Base-by-base conservation (phyloP, 2,797 vertebrate species). In the Eleutherodactylus coqui region DNA sequence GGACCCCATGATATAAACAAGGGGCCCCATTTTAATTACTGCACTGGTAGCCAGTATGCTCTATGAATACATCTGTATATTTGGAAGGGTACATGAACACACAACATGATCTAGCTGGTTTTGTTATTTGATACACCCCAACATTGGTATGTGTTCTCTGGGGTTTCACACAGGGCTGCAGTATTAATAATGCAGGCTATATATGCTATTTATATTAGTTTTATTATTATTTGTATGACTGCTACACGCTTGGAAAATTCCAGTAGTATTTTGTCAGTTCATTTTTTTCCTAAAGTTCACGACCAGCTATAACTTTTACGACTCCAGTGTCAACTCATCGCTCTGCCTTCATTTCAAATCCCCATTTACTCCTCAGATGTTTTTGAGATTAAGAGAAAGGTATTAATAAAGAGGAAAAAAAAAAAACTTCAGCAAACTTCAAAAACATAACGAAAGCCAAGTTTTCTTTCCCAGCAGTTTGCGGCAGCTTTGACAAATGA, bases 401-500 rank as follows among this genome's bases (percentile, higher is more conserved):
- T 72, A 89, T 75, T 70, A 79, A 53, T 72, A 36, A 86, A 75
- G 88, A n/a, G 8, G 78, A 85, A 86, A 38, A n/a, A 29, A 72
- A 60, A 43, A 32, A 82, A 72, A 55, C 16, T 60, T 43, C 38
- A 62, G 16, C 27, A 29, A 82, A 47, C 79, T 85, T 5, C 85
- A 86, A 92, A 70, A 84, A 85, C 86, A 88, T 89, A 91, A 91
- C n/a, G 8, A 84, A 91, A 90, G 78, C 87, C 90, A 92, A 53
- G 3, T 90, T 93, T 94, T 3, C 5, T 5, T 90, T 91, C 91
- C 89, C 85, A 92, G 82, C 85, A 86, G 85, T 83, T 41, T 88
- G 91, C 91, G 92, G 91, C 62, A 89, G 92, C 91, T 93, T 94
- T 95, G 94, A 95, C 93, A 94, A 93, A 95, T 93, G 93, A 93